A percentile compares a stretch with the other conserved stretches of the same genome.
Evolutionary conservation across 2,888 invertebrate species (phyloP).

Genomic region (Calameuta filiformis): DNA sequence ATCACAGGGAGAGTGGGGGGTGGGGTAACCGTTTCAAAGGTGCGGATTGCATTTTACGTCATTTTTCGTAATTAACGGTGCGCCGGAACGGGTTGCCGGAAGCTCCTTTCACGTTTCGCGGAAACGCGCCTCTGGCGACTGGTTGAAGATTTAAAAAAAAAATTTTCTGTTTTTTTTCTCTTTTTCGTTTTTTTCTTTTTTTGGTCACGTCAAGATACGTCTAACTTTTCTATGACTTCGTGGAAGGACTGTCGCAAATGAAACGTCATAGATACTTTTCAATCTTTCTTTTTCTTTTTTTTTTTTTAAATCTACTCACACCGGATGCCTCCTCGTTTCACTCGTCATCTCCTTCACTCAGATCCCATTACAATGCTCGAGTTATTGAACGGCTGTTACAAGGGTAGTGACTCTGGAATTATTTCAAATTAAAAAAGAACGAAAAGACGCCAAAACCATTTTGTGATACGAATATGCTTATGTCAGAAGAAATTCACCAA

Average conservation of each 20-base stretch:
- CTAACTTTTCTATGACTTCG: neutral
- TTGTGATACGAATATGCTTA: neutral
- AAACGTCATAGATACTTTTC: neutral
- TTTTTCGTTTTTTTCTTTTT: neutral
- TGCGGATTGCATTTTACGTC: neutral
- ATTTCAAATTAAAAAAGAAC: neutral
- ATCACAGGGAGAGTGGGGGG: neutral
- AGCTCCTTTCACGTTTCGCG: neutral
- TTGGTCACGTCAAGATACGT: neutral
- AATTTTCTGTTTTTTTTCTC: neutral
- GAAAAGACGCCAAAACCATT: neutral
- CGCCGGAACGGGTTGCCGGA: neutral
- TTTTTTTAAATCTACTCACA: neutral
- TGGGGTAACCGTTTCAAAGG: neutral
- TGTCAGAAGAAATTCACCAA: neutral
- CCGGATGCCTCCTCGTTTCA: neutral
- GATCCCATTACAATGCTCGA: neutral
- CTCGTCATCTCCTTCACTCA: neutral
- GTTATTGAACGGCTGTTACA: neutral
- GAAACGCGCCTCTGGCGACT: neutral
- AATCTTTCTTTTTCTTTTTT: neutral
- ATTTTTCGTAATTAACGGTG: neutral
- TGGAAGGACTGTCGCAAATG: neutral
- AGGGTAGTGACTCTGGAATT: constrained; percentile 25
- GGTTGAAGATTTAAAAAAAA: neutral